phyloP scores from a whole-genome alignment of 2,888 invertebrate genomes.

The Caenorhabditis angaria region DNA sequence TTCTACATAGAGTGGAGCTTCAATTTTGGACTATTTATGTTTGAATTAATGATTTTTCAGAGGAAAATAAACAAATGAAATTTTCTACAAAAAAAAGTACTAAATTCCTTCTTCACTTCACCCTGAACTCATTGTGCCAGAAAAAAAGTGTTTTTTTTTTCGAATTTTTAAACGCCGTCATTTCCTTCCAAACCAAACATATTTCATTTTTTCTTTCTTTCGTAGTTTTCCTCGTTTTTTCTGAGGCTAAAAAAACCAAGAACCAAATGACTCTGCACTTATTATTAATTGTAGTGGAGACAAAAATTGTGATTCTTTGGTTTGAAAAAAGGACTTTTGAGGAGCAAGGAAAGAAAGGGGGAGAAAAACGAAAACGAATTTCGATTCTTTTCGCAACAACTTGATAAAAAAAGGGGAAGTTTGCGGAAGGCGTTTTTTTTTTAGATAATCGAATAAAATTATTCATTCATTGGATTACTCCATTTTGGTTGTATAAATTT shows the following conservation, averaged over 20 bases:
- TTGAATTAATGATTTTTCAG: neutral
- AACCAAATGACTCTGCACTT: too few relatives aligned
- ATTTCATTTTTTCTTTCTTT: conserved; percentile 2
- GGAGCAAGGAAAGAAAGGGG: neutral
- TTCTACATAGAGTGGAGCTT: neutral
- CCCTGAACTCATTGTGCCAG: neutral
- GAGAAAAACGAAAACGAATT: neutral
- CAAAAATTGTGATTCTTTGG: neutral
- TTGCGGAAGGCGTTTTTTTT: neutral
- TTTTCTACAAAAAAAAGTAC: too few relatives aligned
- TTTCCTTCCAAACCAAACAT: neutral
- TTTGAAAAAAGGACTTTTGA: neutral
- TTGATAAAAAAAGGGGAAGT: neutral
- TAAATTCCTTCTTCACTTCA: too few relatives aligned
- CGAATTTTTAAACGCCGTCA: neutral
- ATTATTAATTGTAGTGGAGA: too few relatives aligned
- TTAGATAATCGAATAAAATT: neutral
- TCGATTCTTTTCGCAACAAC: neutral
- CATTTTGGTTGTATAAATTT: neutral
- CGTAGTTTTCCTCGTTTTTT: neutral
- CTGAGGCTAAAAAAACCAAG: too few relatives aligned
- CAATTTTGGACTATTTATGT: neutral
- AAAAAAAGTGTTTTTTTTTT: neutral
- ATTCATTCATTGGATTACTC: neutral
- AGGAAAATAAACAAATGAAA: too few relatives aligned